Evolutionary conservation across 2,797 vertebrate genomes (phyloP), one percentile per base, ranked within the genome.

Genomic region (Myotis planiceps): DNA sequence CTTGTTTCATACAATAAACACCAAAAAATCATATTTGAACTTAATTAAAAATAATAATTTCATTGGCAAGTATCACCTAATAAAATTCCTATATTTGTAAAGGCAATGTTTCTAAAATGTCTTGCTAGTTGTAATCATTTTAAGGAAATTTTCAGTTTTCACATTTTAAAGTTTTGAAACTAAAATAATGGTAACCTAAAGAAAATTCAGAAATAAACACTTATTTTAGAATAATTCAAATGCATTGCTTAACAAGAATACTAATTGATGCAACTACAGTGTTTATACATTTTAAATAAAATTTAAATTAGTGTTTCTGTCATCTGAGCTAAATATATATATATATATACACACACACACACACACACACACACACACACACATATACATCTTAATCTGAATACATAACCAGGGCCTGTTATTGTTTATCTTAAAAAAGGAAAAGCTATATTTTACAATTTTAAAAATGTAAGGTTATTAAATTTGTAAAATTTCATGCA

Each of bases 161-260:
- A 68, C 65, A 75, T 37, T 55, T 58, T 60, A 25, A 37, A 37
- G 2, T 68, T 87, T 87, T 39, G 71, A 72, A 89, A 75, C 18
- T 76, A 63, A 94, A 91, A 66, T 79, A 92, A 65, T 58, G 58
- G 19, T 71, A 81, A 60, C 55, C 19, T 78, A 84, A 51, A 66
- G n/a, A 49, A 80, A 94, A 92, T 69, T 82, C 74, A 82, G 23
- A 19, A 71, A 49, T 34, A 69, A 45, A 3, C 15, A 37, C 16
- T 95, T 86, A 82, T 87, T 93, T 90, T 72, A 10, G 14, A 81
- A 47, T 88, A 85, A 94, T 21, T 85, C 37, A 88, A 72, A 68
- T 34, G 9, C 23, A 51, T 6, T 74, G 15, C 49, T 78, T 68
- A 68, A 65, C 16, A 81, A 53, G 60, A 88, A 90, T 88, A 80